Base-by-base conservation (phyloP, 2,888 invertebrate genomes). In the Fabriciana adippe region DNA sequence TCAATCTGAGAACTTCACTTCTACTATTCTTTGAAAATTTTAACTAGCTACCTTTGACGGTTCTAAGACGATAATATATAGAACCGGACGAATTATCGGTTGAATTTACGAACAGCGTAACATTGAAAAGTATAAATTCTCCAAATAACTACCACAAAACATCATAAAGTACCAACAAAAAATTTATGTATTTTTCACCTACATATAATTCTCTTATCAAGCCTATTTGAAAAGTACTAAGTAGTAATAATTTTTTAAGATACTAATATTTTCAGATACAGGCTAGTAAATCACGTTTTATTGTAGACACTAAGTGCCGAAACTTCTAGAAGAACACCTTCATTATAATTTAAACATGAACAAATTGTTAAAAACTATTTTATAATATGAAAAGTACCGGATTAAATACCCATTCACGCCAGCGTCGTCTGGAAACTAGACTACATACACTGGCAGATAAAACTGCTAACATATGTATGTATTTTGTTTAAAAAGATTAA, bases 321-420 rank as follows among this genome's bases (percentile, higher is more conserved):
- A 31, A 50, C 31, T 6, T 15, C 55, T 18, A 21, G 16, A 13
- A 60, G 35, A 18, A n/a, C 16, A 35, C 55, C 13, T 60, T 66
- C 47, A 55, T 21, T 55, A 50, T 50, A 66, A 66, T 54, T 60
- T 41, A 55, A 50, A 35, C 18, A 47, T 41, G n/a, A 66, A 66
- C 21, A 47, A 60, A 60, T 66, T 41, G 35, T 47, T 48, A 53
- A 3, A 41, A 11, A 41, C 35, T 54, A 6, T 48, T 60, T 60
- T 31, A 48, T 51, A 55, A 35, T 35, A 31, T 8, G 51, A 31
- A 31, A 16, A 15, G 31, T 41, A 18, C 35, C 14, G 47, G 47
- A 47, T 65, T 53, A 50, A 51, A 64, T 56, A 51, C 5, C 64
- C 18, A 57, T 55, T 64, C 47, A 18, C n/a, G 13, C 63, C 16